Conservation (phyloP, 2,113 vertebrate species). For the Dasyurus viverrinus region DNA sequence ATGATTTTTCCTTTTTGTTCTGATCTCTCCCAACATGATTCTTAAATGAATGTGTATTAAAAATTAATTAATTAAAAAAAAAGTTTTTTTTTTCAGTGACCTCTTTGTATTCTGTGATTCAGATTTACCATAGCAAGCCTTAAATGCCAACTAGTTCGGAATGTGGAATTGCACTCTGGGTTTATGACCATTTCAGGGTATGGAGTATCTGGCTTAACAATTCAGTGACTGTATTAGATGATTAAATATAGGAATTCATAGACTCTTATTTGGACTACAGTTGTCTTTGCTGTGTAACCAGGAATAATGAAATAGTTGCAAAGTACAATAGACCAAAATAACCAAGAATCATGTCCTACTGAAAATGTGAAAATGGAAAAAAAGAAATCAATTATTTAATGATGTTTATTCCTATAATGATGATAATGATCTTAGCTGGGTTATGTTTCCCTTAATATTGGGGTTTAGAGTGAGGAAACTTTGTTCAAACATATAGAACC, state of each 20-base stretch:
- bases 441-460: background rate
- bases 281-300: constrained; percentile 5
- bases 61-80: background rate
- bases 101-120: background rate
- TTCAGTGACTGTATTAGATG: background rate
- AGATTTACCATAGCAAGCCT: background rate
- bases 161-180: background rate
- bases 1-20: too few relatives aligned
- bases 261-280: background rate
- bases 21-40: too few relatives aligned
- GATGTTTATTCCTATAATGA: constrained; percentile 10
- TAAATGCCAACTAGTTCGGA: background rate
- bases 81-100: background rate
- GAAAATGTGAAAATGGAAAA: constrained; percentile 15
- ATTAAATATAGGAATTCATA: background rate
- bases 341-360: constrained; percentile 3
- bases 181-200: background rate
- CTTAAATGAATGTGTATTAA: too few relatives aligned
- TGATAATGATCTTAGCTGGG: constrained; percentile 19
- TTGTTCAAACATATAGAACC: background rate
- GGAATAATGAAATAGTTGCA: background rate
- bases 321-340: constrained; percentile 8
- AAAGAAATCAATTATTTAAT: background rate
- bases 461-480: background rate
- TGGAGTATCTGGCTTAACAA: background rate